Evolutionary conservation across 2,888 invertebrate species (phyloP).

Genomic region (Drosophila dives): DNA sequence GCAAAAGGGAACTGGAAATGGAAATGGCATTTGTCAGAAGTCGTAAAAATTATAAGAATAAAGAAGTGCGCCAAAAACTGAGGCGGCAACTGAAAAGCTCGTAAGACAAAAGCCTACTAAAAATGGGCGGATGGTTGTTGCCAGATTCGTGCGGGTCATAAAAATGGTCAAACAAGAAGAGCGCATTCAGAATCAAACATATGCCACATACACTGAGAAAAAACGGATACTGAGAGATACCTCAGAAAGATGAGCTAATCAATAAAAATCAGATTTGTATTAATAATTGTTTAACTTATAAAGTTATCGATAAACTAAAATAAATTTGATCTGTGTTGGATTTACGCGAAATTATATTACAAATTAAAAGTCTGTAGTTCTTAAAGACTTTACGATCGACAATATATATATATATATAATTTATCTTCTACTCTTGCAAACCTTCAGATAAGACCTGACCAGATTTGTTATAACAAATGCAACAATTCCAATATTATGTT

Average conservation of each 20-base stretch:
- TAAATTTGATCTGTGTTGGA: neutral
- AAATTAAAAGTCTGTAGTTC: neutral
- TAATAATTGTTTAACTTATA: neutral
- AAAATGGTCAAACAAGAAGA: slow-evolving; percentile 61
- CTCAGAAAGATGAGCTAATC: neutral
- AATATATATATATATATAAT: too few relatives aligned
- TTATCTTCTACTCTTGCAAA: too few relatives aligned
- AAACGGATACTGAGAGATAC: neutral
- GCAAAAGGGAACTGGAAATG: slow-evolving; percentile 43
- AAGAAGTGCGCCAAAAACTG: slow-evolving; percentile 18
- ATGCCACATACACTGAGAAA: slow-evolving; percentile 33
- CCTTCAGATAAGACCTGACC: neutral
- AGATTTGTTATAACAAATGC: neutral
- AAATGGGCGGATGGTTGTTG: slow-evolving; percentile 35
- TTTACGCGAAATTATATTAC: neutral
- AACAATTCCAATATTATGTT: neutral
- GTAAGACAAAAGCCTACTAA: slow-evolving; percentile 61
- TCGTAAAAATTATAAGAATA: slow-evolving; percentile 61
- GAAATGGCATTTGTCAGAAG: slow-evolving; percentile 55
- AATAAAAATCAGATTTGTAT: neutral
- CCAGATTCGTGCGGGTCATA: slow-evolving; percentile 59
- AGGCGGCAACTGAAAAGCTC: slow-evolving; percentile 13
- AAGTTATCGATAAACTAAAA: neutral
- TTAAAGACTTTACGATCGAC: neutral
- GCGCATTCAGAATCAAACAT: slow-evolving; percentile 53